phyloP scores from a whole-genome alignment of 1,140 invertebrate species.

The Penaeus japonicus region DNA sequence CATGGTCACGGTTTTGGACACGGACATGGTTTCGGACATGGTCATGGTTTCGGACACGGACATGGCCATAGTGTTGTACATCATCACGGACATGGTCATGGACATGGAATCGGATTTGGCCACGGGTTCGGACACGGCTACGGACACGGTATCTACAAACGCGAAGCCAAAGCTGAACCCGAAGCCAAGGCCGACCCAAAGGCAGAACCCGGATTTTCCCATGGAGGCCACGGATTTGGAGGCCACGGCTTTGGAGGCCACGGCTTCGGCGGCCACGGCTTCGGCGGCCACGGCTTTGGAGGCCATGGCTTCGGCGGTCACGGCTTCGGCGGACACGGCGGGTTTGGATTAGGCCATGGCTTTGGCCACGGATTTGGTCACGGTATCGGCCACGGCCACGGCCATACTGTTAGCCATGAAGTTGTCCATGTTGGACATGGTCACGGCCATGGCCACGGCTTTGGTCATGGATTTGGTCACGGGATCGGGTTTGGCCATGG shows the following conservation, averaged over 20 bases:
- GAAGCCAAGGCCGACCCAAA: too few species aligned
- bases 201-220: too few species aligned
- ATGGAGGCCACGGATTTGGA: too few species aligned
- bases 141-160: too few species aligned
- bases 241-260: too few species aligned
- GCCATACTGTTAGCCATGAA: too few species aligned
- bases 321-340: background rate
- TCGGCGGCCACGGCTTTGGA: too few species aligned
- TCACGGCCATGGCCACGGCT: background rate
- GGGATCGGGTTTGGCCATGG: background rate
- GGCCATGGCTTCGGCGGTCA: background rate
- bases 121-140: background rate
- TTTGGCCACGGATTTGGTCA: background rate
- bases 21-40: background rate
- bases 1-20: background rate
- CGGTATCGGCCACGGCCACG: background rate
- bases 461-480: background rate
- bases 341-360: background rate
- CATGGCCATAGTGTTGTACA: background rate
- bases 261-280: too few species aligned
- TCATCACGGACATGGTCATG: background rate
- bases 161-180: too few species aligned
- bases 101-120: background rate
- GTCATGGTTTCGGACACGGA: background rate
- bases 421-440: background rate